Evolutionary conservation across 2,797 vertebrate genomes (phyloP).

Genomic region (Potorous gilbertii): DNA sequence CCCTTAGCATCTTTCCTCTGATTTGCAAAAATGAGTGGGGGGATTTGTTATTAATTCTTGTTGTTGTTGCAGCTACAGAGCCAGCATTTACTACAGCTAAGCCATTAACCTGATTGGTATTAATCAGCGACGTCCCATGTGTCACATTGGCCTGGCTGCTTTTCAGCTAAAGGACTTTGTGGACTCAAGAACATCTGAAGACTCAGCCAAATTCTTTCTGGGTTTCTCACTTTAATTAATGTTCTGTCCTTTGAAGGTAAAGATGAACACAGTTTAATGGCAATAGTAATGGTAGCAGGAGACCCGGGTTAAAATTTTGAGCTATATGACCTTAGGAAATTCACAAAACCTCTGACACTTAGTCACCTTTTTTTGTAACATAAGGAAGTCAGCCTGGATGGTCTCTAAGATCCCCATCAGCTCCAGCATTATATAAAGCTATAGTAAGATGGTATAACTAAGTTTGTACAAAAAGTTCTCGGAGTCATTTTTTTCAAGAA

Average conservation of each 20-base stretch:
- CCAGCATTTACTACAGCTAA: conserved; percentile 61
- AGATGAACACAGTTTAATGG: conserved; percentile 35
- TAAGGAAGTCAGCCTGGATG: not conserved
- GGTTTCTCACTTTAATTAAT: conserved; percentile 47
- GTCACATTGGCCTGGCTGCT: conserved; percentile 46
- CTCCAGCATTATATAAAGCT: not conserved
- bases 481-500: not conserved
- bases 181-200: conserved; percentile 66
- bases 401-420: not conserved
- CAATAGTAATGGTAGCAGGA: not conserved
- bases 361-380: not conserved
- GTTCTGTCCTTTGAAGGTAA: conserved; percentile 45
- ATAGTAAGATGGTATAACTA: not conserved
- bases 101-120: conserved; percentile 64
- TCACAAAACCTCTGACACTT: not conserved
- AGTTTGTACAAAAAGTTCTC: not conserved
- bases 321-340: not conserved
- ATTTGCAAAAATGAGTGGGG: conserved; percentile 61
- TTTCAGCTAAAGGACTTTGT: conserved; percentile 66
- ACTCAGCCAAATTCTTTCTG: conserved; percentile 57
- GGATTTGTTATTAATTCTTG: conserved; percentile 53
- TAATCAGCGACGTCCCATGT: conserved; percentile 62
- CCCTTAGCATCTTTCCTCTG: conserved; percentile 63
- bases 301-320: not conserved
- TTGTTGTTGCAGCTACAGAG: conserved; percentile 55